Base-by-base conservation (phyloP, 2,888 invertebrate species). In the Pristionchus maxplancki region DNA sequence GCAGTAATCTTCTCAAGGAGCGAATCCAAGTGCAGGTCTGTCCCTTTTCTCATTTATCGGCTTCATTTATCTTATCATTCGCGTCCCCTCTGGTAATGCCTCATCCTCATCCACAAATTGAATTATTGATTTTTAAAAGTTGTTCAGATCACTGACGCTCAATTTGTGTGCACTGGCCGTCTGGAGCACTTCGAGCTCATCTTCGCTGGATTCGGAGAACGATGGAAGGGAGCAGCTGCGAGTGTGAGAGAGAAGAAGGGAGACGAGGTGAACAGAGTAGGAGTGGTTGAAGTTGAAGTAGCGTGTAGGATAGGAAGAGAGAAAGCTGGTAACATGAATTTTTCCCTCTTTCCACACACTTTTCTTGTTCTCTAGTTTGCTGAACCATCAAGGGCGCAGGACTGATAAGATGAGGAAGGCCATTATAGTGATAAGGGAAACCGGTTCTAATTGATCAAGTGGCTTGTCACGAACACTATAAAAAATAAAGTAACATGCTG, bases 1-100 rank as follows among this genome's bases (percentile, higher is more conserved):
- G 88, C 28, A 88, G 88, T 44, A 88, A 88, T 44, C 50, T 88
- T 8, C 81, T 88, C n/a, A 81, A 78, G 81, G 88, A 88, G 58
- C 34, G 88, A 15, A 88, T 88, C n/a, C 88, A 88, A 37, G 86
- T 87, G 24, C 86, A 87, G 71, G 86, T 87, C 15, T 8, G 82
- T 20, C 2, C 53, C 1, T 53, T 24, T 78, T 40, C 4, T 44
- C 24, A 1, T n/a, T 40, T 20, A 13, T 74, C 6, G 1, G 24
- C 28, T 44, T 62, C 5, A n/a, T 20, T 24, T 34, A 31, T 83
- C 34, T 8, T 17, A 58, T n/a, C 37, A 24, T 34, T 58, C 53
- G 5, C 6, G 5, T 6, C 15, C 64, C 28, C 20, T 64, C 34
- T 31, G 28, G 28, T 2, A 28, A 64, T 28, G 34, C 8, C 9